phyloP scores from a whole-genome alignment of 64 coral and sea anemone species.

The Hydrozoanthus tunicans region DNA sequence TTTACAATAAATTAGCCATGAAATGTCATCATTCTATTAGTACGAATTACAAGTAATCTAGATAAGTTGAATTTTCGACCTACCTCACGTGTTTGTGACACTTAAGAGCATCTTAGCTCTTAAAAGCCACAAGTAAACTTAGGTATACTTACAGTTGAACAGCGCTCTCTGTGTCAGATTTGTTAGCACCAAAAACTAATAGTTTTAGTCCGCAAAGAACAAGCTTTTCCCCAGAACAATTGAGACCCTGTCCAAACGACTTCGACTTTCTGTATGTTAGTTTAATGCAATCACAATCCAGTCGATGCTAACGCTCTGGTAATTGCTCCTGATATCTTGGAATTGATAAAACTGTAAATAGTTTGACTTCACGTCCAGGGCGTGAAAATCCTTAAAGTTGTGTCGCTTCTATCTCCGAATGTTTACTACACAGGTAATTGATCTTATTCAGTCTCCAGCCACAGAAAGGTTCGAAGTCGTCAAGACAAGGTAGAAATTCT shows the following conservation, averaged over 20 bases:
- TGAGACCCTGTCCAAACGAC: conserved; percentile 11
- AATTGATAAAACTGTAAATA: neutral
- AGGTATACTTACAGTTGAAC: conserved; percentile 27
- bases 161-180: neutral
- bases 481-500: conserved; percentile 4
- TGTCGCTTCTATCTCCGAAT: neutral
- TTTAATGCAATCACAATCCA: neutral
- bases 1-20: too few relatives aligned
- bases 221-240: neutral
- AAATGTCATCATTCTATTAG: too few relatives aligned
- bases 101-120: neutral
- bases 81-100: neutral
- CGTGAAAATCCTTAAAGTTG: neutral
- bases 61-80: neutral
- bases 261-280: conserved; percentile 53
- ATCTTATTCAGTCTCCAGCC: neutral
- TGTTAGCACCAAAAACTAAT: neutral
- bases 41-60: too few relatives aligned
- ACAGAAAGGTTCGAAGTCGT: conserved; percentile 50
- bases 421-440: neutral
- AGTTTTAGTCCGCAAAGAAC: neutral
- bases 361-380: neutral
- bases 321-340: neutral
- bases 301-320: neutral
- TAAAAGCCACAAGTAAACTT: neutral